Base-by-base conservation (phyloP, 2,888 invertebrate species). In the Ametastegia equiseti region DNA sequence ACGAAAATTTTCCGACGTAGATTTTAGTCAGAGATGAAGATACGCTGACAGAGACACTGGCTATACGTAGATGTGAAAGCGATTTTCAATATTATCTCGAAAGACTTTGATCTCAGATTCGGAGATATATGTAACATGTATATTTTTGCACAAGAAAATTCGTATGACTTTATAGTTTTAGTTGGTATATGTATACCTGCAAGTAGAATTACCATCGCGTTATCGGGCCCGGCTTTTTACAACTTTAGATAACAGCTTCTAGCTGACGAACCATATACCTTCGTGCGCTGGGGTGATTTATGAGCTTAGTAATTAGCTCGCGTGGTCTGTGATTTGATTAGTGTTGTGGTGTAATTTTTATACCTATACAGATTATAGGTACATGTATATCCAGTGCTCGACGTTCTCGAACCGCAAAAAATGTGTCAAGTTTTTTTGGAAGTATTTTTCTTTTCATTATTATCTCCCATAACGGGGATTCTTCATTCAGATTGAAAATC, bases 251-350 rank as follows among this genome's bases (percentile, higher is more conserved):
- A n/a, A n/a, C n/a, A n/a, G n/a, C n/a, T n/a, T n/a, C n/a, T n/a
- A n/a, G n/a, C n/a, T n/a, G n/a, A n/a, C n/a, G n/a, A n/a, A n/a
- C n/a, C n/a, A n/a, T n/a, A n/a, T n/a, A n/a, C n/a, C n/a, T n/a
- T n/a, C n/a, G n/a, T n/a, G n/a, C n/a, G n/a, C n/a, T n/a, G 71
- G 19, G 27, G 13, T 73, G 73, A 73, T 73, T 73, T 47, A 73
- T 15, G 73, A 73, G 73, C 42, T 73, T 27, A 50, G 73, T 73
- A 73, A 73, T 73, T 73, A 73, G 73, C 73, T 30, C 69, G 11
- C 63, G 2, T n/a, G 73, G 47, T 47, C 73, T 73, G 11, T 73
- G 47, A 73, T 73, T 73, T 50, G 33, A 73, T 73, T 73, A 73
- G 5, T 19, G 47, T n/a, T 69, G 15, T 42, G 39, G 30, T 9